Evolutionary conservation across 2,797 vertebrate genomes (phyloP), one percentile per base, ranked within the genome.

Genomic region (Etheostoma nigrum): DNA sequence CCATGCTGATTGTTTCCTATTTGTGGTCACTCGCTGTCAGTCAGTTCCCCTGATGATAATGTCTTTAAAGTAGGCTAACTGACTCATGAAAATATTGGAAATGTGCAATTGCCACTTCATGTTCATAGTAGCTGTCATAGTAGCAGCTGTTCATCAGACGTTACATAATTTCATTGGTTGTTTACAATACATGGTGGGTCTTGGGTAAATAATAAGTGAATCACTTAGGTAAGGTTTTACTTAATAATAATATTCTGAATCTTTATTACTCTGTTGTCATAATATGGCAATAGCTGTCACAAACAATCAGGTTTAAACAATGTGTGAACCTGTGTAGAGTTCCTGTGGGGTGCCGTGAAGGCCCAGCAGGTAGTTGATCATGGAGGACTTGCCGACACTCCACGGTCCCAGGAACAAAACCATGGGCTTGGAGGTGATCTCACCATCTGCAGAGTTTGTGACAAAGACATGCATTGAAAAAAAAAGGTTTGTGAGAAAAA

Each of bases 331-430:
- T 92, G 93, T 92, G 79, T 93, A 93, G 62, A 93, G 95, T 85
- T 97, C 95, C 83, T 99, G 97, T 19, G 96, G 93, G 53, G 96
- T 96, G 63, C 96, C 90, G 0, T 97, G 96, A 81, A 99, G 93
- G 55, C 97, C 98, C 14, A 99, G 94, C 91, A 99, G 96, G 93
- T 99, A 99, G 95, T 99, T 99, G 92, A 99, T 97, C 98, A 99
- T 99, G 82, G 97, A 98, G 51, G 98, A 99, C 84, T 99, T 99
- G 90, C 98, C 98, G 5, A 99, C 98, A 0, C 98, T 99, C 98
- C 98, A 99, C 1, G 98, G 98, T 75, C 98, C 98, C 92, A 99
- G 91, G 90, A 99, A 99, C 76, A 99, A 90, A 87, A 99, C 96
- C 97, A 99, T 98, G 2, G 98, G 98, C 92, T 99, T 99, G 49